Percentiles rank a stretch among this genome's conserved stretches.
Evolutionary conservation across 2,888 invertebrate species (phyloP).

Genomic region (Apotomis turbidana): DNA sequence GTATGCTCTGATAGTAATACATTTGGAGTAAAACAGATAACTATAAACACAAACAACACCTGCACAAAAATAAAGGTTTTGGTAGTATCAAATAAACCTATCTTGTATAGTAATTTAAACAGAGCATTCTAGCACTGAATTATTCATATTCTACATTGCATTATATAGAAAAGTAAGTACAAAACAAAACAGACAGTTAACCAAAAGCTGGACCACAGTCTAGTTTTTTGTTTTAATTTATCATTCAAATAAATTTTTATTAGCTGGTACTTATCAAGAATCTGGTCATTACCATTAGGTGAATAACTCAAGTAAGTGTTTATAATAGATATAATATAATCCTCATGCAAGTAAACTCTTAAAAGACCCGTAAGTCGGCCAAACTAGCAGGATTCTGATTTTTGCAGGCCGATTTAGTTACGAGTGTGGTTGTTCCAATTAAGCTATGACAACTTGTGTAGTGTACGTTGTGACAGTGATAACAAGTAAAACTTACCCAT

Average conservation of each 20-base stretch:
- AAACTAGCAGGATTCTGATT: constrained; percentile 24
- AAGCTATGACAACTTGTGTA: neutral
- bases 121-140: too few relatives aligned
- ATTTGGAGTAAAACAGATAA: too few relatives aligned
- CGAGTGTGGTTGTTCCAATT: neutral
- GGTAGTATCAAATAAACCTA: too few relatives aligned
- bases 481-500: constrained; percentile 67
- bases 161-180: too few relatives aligned
- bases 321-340: neutral
- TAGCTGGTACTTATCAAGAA: neutral
- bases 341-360: constrained; percentile 6
- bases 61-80: too few relatives aligned
- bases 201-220: neutral
- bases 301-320: neutral
- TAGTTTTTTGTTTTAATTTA: neutral
- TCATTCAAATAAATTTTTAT: neutral
- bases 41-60: too few relatives aligned
- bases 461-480: neutral
- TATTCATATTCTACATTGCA: too few relatives aligned
- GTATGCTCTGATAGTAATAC: too few relatives aligned
- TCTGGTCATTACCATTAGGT: too few relatives aligned
- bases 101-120: too few relatives aligned
- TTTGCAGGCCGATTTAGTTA: constrained; percentile 1
- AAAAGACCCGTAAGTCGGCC: constrained; percentile 3
- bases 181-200: too few relatives aligned